These are phyloP conservation scores for Ernsta delagoae DNA, from an alignment of 2,888 invertebrate genomes.

Conservation along the genomic window DNA sequence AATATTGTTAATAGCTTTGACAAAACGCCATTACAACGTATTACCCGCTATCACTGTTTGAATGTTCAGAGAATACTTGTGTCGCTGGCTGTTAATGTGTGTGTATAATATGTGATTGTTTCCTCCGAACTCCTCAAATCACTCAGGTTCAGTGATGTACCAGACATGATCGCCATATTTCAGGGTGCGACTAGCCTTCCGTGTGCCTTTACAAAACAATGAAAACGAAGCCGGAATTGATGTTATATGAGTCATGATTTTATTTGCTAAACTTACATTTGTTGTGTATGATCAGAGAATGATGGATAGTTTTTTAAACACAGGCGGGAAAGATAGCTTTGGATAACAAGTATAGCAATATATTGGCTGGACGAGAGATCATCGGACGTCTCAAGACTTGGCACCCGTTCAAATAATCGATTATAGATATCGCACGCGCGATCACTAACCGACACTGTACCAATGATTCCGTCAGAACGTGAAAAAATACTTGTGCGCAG, in stretches of 20 bases:
- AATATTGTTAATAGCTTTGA: slow-evolving; percentile 25
- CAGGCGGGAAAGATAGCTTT: slow-evolving; percentile 1
- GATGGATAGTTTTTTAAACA: slow-evolving; percentile 20
- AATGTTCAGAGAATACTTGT: background rate
- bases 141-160: no score
- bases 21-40: slow-evolving; percentile 12
- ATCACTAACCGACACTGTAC: slow-evolving; percentile 24
- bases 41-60: slow-evolving; percentile 3
- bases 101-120: no score
- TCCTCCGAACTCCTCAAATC: no score
- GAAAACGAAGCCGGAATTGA: slow-evolving; percentile 11
- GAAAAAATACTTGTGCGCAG: slow-evolving; percentile 23
- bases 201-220: slow-evolving; percentile 7
- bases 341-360: background rate
- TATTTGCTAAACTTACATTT: background rate
- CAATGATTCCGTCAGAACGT: slow-evolving; percentile 11
- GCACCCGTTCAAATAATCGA: slow-evolving; percentile 27
- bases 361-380: background rate
- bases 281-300: slow-evolving; percentile 5
- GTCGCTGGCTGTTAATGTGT: no score
- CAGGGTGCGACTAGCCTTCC: background rate
- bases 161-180: background rate
- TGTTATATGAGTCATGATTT: background rate
- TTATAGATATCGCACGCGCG: slow-evolving; percentile 21
- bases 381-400: slow-evolving; percentile 1